Conservation (phyloP, 2,797 vertebrate genomes). For the Astyanax mexicanus region DNA sequence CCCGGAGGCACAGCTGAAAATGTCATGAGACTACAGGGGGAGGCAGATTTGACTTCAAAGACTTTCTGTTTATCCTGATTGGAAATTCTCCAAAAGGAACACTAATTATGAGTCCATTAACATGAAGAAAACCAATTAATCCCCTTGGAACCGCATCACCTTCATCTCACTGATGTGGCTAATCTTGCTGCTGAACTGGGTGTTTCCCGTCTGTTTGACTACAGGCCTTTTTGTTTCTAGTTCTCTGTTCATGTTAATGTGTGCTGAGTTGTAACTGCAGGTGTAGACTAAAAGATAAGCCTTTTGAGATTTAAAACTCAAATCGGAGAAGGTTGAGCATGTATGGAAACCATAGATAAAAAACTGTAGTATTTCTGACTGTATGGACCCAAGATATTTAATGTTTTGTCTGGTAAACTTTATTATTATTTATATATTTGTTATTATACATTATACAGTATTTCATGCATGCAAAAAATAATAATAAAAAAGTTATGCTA, state of each 20-base stretch:
- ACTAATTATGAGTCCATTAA: slow-evolving; percentile 33
- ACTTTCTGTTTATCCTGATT: slow-evolving; percentile 21
- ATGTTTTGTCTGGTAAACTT: no score
- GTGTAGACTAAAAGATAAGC: no score
- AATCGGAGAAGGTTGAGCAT: no score
- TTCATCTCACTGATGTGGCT: background rate
- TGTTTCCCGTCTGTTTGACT: background rate
- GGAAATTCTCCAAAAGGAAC: slow-evolving; percentile 20
- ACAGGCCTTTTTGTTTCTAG: background rate
- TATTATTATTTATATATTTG: no score
- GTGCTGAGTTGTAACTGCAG: no score
- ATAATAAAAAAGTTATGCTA: no score
- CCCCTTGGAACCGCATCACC: background rate
- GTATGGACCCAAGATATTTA: no score
- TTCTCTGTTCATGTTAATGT: background rate
- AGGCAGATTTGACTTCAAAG: slow-evolving; percentile 24
- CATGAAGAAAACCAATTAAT: slow-evolving; percentile 37
- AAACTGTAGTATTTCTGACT: no score
- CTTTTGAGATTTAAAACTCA: no score
- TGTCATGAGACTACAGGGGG: background rate
- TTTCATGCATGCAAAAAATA: no score
- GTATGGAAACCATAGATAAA: no score
- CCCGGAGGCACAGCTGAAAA: slow-evolving; percentile 9
- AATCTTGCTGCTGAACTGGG: background rate
- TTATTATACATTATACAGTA: no score